Base-by-base conservation (phyloP, 2,888 invertebrate genomes). In the Andrena chrysosceles region DNA sequence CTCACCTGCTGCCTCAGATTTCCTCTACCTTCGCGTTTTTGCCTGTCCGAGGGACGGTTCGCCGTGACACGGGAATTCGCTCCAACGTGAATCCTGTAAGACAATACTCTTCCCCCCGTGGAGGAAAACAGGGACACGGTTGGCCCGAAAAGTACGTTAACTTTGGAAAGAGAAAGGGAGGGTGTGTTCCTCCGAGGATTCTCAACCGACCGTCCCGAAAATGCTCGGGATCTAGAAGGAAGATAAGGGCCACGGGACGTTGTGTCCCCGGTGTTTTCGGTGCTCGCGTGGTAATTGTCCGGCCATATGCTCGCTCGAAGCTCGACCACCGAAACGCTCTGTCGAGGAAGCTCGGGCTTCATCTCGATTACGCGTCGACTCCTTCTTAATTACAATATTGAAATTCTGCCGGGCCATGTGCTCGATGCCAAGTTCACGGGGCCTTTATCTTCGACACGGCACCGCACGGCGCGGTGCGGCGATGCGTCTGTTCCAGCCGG, bases 311-410 rank as follows among this genome's bases (percentile, higher is more conserved):
- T 91, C 78, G 85, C 52, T 73, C 87, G 84, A 54, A 75, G 80
- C 73, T 84, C 86, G 88, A 81, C 79, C 87, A 88, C 81, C 87
- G 90, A 89, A 89, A 90, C 90, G 87, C 79, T 88, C 59, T 59
- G 68, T 33, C 84, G 79, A 86, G 89, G 87, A 88, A 88, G 86
- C 89, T 88, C 79, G 13, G 54, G 63, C 62, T 78, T 77, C 82
- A 67, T 80, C 85, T 78, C 88, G 83, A 88, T 88, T 84, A 84
- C 69, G 82, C 90, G 85, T n/a, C 42, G 29, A 74, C 79, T 81
- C 90, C 88, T 81, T 89, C 80, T 90, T 91, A 93, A 93, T 93
- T 93, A 93, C 89, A 91, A 93, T 93, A 93, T 93, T 93, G 87
- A 93, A 93, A 93, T 93, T 91, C 81, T 54, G 48, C 52, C n/a